A percentile compares a stretch with the other conserved stretches of the same genome.
Conservation (phyloP, 2,888 invertebrate genomes). For the Branchipolynoe longqiensis region DNA sequence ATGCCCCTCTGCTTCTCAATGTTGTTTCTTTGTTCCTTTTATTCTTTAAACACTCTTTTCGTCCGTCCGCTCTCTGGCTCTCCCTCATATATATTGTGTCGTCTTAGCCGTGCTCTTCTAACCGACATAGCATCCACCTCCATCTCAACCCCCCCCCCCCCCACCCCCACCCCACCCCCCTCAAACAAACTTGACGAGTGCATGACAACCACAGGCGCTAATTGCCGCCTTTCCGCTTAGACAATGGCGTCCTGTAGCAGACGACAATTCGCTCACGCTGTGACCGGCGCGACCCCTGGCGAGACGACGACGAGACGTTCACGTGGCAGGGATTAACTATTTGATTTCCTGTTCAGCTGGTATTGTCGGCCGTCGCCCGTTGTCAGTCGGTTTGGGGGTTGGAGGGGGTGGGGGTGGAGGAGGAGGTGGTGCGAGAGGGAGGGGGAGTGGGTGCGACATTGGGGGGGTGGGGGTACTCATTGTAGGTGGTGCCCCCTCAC, state of each 20-base stretch:
- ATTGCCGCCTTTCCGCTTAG: conserved; percentile 1
- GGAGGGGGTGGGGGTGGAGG: not conserved
- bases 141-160: not conserved
- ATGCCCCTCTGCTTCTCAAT: too few relatives aligned
- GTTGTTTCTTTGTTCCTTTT: too few relatives aligned
- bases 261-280: conserved; percentile 3
- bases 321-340: conserved; percentile 31
- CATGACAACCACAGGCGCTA: not conserved
- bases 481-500: not conserved
- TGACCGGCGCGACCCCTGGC: not conserved
- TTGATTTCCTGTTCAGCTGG: conserved; percentile 41
- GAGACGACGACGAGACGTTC: conserved; percentile 6
- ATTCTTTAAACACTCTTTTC: too few relatives aligned
- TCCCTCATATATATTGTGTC: not conserved
- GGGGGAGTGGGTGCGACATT: not conserved
- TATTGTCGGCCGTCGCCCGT: too few relatives aligned
- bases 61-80: not conserved
- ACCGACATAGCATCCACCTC: not conserved
- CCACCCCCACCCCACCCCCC: not conserved
- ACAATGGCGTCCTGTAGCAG: conserved; percentile 14
- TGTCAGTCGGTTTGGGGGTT: not conserved
- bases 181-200: too few relatives aligned
- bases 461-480: not conserved
- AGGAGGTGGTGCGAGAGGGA: not conserved
- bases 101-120: too few relatives aligned